A percentile compares a stretch with the other conserved stretches of the same genome.
Evolutionary conservation across 2,888 invertebrate genomes (phyloP).

Genomic region (Gortyna flavago): DNA sequence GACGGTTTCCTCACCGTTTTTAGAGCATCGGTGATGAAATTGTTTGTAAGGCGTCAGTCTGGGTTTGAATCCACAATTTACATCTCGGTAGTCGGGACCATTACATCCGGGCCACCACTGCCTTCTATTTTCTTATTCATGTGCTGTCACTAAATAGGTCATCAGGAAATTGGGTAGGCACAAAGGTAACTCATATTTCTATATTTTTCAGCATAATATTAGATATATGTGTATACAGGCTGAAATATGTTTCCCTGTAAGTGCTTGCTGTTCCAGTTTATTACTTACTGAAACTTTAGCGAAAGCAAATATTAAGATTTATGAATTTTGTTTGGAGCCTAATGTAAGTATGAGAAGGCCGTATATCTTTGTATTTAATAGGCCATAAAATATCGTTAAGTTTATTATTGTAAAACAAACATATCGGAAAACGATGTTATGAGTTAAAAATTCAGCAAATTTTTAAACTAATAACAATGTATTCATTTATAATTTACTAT

Average conservation of each 20-base stretch:
- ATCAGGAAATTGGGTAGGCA: neutral
- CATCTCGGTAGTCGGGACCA: neutral
- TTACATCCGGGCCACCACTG: neutral
- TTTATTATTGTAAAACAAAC: constrained; percentile 8
- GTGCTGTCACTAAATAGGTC: neutral
- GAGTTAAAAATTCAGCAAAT: neutral
- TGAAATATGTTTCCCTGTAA: neutral
- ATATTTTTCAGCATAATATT: neutral
- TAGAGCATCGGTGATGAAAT: too few relatives aligned
- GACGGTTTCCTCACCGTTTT: too few relatives aligned
- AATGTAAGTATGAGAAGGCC: constrained; percentile 22
- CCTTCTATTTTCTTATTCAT: neutral
- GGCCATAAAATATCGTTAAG: constrained; percentile 46
- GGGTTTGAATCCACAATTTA: neutral
- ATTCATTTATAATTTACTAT: neutral
- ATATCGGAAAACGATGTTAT: constrained; percentile 8
- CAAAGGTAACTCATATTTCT: neutral
- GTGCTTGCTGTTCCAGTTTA: constrained; percentile 2
- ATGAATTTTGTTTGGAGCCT: constrained; percentile 50
- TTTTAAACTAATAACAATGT: neutral
- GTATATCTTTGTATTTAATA: constrained; percentile 35
- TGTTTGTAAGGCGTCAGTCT: neutral
- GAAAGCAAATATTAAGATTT: constrained; percentile 51
- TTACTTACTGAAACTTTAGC: constrained; percentile 21
- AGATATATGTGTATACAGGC: neutral